These are phyloP conservation scores for Lasioglossum baleicum DNA, from an alignment of 1,140 invertebrate genomes.

Conservation along the genomic window DNA sequence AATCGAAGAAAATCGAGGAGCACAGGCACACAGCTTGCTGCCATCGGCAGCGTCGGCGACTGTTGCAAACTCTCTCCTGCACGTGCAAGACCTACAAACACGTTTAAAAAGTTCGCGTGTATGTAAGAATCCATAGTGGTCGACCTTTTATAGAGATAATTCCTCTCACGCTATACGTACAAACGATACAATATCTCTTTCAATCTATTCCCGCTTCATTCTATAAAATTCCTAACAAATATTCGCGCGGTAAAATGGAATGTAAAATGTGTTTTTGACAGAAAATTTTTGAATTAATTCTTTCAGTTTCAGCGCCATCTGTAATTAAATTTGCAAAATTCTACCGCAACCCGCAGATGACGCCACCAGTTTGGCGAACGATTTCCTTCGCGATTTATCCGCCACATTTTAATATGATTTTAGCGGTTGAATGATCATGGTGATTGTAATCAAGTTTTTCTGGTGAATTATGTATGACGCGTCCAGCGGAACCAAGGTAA, in stretches of 20 bases:
- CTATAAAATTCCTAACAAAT: not conserved
- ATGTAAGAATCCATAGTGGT: not conserved
- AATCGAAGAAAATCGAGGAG: not conserved
- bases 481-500: conserved; percentile 3
- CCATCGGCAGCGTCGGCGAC: conserved; percentile 15
- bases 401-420: not conserved
- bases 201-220: not conserved
- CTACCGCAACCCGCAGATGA: not conserved
- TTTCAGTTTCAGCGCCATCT: conserved; percentile 8
- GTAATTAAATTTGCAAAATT: not conserved
- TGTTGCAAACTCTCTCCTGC: conserved; percentile 44
- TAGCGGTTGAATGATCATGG: not conserved
- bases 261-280: not conserved
- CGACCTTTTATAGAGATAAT: not conserved
- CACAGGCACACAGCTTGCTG: conserved; percentile 17
- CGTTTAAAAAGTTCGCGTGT: not conserved
- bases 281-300: conserved; percentile 18
- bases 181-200: not conserved
- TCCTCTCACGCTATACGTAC: too few relatives aligned
- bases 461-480: not conserved
- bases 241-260: not conserved
- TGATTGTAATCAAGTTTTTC: not conserved
- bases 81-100: conserved; percentile 7
- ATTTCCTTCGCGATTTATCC: not conserved
- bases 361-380: not conserved